Base-by-base conservation (phyloP, 2,113 vertebrate species). In the Xerus inauris region DNA sequence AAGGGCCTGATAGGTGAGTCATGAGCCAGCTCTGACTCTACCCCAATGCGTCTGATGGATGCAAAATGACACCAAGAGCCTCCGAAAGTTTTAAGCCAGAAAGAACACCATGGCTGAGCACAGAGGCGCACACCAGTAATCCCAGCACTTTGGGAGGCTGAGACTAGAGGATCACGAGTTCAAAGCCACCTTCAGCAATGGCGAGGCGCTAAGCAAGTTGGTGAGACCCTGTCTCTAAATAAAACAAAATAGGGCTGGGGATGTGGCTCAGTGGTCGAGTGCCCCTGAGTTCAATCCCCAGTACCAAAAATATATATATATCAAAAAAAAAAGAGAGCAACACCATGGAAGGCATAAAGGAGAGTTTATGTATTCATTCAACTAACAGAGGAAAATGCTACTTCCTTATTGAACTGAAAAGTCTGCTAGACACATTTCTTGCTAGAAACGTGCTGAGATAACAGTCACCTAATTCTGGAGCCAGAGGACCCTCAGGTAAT, bases 331-430 rank as follows among this genome's bases (percentile, higher is more conserved):
- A n/a, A n/a, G n/a, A n/a, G n/a, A n/a, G 57, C 49, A 82, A 62
- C 26, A 71, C 81, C 9, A 19, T n/a, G 16, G 71, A 83, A 49
- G 49, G 40, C 35, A 2, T 19, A 47, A 42, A 72, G 75, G 64
- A 82, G 32, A 62, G 40, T 42, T 94, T 40, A 1, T 85, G 35
- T 79, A 90, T 91, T 94, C 77, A 30, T 47, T 97, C 93, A 93
- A 62, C 77, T 59, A 91, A 77, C 87, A 59, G 32, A 12, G 35
- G 62, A 75, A 93, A 93, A 76, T 3, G 22, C 49, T n/a, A 4
- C 79, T 89, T 87, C 62, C 77, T 71, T 79, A 40, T 49, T 28
- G 40, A 69, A 76, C 40, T 30, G 54, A 89, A 87, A 92, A 69
- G n/a, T 64, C 91, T 75, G n/a, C 76, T 32, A 35, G 80, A 72